Base-by-base conservation (phyloP, 1,140 invertebrate genomes). In the Ruditapes philippinarum region DNA sequence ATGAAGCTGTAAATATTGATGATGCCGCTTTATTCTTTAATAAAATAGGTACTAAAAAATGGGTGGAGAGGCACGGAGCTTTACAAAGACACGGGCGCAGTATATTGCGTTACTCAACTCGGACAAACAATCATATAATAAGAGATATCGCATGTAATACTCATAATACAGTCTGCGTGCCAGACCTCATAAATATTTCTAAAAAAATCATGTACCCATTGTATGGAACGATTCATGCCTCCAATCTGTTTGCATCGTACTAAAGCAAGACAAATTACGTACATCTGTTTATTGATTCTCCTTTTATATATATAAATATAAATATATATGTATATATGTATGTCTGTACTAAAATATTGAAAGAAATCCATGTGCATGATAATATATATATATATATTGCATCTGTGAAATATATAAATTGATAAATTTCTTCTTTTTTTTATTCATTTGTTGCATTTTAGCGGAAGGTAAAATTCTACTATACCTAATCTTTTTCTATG, bases 401-500 rank as follows among this genome's bases (percentile, higher is more conserved):
- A 49, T 76, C 22, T n/a, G 40, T 42, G 33, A 40, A 40, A n/a
- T 31, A 49, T n/a, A n/a, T 28, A 76, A 51, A 54, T 54, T 51
- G 42, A 78, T 54, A 78, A 33, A n/a, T 84, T 54, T 45, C 42
- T 45, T n/a, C n/a, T n/a, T 57, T 25, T 54, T 70, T 88, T 80
- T 33, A 70, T 81, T 79, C 40, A 68, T 42, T 68, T 40, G 25
- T 62, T 80, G 62, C 78, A 70, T 78, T 73, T 25, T 80, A 88
- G 85, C 85, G 54, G 85, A 88, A 80, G 85, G 85, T 88, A 88
- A 88, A n/a, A n/a, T n/a, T n/a, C n/a, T n/a, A n/a, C n/a, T n/a
- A n/a, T n/a, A n/a, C n/a, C n/a, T n/a, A n/a, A n/a, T n/a, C n/a
- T n/a, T 42, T 36, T 38, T 25, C 33, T 70, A 70, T 78, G 31